Evolutionary conservation across 2,113 vertebrate genomes (phyloP).

Genomic region (Canis aureus): DNA sequence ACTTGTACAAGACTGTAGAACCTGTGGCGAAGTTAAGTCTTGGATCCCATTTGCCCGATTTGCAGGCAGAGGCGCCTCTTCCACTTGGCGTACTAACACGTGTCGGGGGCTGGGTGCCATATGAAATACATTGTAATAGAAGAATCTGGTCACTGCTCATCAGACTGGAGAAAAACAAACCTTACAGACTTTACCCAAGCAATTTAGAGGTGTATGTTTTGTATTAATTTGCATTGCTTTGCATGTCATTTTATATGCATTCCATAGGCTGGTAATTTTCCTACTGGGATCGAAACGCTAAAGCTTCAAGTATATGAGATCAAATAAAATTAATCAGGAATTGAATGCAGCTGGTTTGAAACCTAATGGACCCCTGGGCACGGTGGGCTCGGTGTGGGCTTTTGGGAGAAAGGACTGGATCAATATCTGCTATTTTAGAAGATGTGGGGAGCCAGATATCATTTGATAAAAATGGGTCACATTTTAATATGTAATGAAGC

Average conservation of each 20-base stretch:
- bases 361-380: not conserved
- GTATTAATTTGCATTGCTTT: slow-evolving; percentile 75
- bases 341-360: not conserved
- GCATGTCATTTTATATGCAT: slow-evolving; percentile 62
- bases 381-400: not conserved
- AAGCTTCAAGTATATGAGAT: slow-evolving; percentile 37
- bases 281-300: slow-evolving; percentile 36
- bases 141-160: not conserved
- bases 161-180: not conserved
- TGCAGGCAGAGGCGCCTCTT: not conserved
- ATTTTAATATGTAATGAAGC: slow-evolving; percentile 31
- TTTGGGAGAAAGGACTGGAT: not conserved
- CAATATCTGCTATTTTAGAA: slow-evolving; percentile 30
- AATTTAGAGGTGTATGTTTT: slow-evolving; percentile 38
- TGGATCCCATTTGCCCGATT: not conserved
- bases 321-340: slow-evolving; percentile 66
- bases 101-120: not conserved
- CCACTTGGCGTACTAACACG: not conserved
- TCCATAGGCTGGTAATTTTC: slow-evolving; percentile 67
- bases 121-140: not conserved
- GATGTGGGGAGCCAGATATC: not conserved
- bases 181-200: slow-evolving; percentile 30
- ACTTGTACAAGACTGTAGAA: not conserved
- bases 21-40: not conserved
- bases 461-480: slow-evolving; percentile 57